These are phyloP conservation scores for Yponomeuta evonymella DNA, from an alignment of 2,888 invertebrate species.

Conservation along the genomic window DNA sequence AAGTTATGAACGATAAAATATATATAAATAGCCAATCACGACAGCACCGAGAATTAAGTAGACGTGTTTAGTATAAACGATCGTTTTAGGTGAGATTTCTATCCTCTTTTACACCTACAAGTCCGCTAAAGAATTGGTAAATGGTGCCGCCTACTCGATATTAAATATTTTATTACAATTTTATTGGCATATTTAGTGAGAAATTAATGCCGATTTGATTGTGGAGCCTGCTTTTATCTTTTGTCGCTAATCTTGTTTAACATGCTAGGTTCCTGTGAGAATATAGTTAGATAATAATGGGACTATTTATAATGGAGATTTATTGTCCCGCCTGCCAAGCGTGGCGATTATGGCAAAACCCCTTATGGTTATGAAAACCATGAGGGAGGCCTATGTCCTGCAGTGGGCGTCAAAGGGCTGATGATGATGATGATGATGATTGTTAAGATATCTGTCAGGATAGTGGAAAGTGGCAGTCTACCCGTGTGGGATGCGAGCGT, in stretches of 20 bases:
- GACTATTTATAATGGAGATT: neutral
- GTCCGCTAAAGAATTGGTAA: neutral
- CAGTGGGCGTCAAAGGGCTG: no score
- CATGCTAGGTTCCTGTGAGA: neutral
- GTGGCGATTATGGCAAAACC: no score
- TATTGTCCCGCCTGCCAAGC: neutral
- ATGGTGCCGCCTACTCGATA: conserved; percentile 9
- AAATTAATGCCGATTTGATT: conserved; percentile 1
- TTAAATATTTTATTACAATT: conserved; percentile 10
- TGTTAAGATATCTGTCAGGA: no score
- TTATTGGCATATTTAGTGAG: conserved; percentile 13
- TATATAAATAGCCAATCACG: conserved; percentile 39
- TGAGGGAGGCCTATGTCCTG: no score
- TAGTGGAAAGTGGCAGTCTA: no score
- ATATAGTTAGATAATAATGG: neutral
- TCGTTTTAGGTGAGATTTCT: conserved; percentile 10
- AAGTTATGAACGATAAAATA: conserved; percentile 51
- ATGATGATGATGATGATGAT: no score
- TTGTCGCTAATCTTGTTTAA: conserved; percentile 11
- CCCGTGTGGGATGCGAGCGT: no score
- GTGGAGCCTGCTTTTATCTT: neutral
- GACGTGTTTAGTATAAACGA: conserved; percentile 28
- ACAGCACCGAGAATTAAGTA: conserved; percentile 28
- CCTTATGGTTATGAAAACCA: no score
- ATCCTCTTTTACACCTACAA: conserved; percentile 4